Evolutionary conservation across 2,888 invertebrate species (phyloP).

Genomic region (Platycheirus rosarum): DNA sequence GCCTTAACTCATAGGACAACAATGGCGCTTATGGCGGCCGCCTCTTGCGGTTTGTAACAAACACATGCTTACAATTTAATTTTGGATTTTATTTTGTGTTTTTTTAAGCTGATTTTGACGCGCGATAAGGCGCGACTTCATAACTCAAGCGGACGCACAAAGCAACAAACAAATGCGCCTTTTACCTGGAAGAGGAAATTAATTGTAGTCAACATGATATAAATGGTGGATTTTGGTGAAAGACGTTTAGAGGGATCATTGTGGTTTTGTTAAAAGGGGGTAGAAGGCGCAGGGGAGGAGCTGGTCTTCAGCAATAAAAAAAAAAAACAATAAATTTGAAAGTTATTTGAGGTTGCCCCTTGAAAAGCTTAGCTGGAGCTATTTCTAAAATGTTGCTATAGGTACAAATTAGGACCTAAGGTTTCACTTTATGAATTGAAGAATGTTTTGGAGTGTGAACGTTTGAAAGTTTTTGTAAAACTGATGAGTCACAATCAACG

Average conservation of each 20-base stretch:
- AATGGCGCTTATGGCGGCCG: conserved; percentile 51
- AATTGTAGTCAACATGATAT: conserved; percentile 56
- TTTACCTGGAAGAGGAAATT: conserved; percentile 52
- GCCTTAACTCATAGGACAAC: conserved; percentile 13
- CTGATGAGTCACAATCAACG: no score
- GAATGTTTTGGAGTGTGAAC: no score
- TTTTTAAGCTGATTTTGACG: conserved; percentile 26
- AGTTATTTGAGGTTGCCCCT: no score
- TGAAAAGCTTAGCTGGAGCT: no score
- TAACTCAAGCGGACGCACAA: conserved; percentile 18
- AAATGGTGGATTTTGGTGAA: not conserved
- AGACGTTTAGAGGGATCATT: not conserved
- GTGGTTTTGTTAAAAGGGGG: not conserved
- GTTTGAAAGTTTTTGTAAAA: no score
- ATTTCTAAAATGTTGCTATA: no score
- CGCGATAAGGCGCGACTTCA: conserved; percentile 46
- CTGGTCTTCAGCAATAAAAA: not conserved
- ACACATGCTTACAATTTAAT: conserved; percentile 50
- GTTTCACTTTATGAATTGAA: no score
- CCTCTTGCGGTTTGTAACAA: conserved; percentile 22
- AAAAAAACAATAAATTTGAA: no score
- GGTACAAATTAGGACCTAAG: no score
- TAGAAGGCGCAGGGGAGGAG: no score
- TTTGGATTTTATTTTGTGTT: conserved; percentile 26
- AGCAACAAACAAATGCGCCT: conserved; percentile 53